Base-by-base conservation (phyloP, 2,113 vertebrate species). In the Phaetusa simplex region DNA sequence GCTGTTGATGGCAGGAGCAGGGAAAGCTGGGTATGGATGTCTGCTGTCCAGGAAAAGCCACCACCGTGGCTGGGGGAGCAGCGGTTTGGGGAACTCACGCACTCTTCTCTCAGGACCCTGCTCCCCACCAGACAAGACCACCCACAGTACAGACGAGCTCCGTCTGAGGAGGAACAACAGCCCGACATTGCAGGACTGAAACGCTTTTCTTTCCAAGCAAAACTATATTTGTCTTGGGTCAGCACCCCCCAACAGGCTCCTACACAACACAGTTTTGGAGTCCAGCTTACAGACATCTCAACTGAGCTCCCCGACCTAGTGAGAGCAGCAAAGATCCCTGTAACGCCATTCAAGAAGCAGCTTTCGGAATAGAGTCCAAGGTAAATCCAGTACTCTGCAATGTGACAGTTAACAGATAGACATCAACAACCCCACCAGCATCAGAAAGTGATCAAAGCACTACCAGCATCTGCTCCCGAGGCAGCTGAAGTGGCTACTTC, bases 381-480 rank as follows among this genome's bases (percentile, higher is more conserved):
- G 9, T 4, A 50, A 74, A 74, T 6, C 45, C 38, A 15, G 18
- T 11, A 14, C 22, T 22, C 45, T 14, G 5, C 27, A 23, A 9
- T 1, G 0, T 2, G 32, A 61, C 23, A 12, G 21, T 8, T n/a
- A 13, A 13, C 0, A 6, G 50, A 42, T 10, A 11, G 32, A 50
- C 3, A 8, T 36, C 7, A 32, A 49, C 36, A 71, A 49, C 14
- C 18, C 58, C 36, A 27, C 2, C 21, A 29, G 14, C 42, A 64
- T 8, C 50, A 36, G 30, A 21, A 70, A 58, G 26, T 4, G 14
- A n/a, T 30, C 49, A 27, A 22, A 43, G 21, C 6, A 10, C 29
- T 14, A 13, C 38, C 1, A 2, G 17, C 27, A n/a, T 4, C 43
- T 13, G 11, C 56, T 58, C 23, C 4, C 5, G 21, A 14, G 27